Base-by-base conservation (phyloP, 2,113 vertebrate species). In the Patagioenas fasciata region DNA sequence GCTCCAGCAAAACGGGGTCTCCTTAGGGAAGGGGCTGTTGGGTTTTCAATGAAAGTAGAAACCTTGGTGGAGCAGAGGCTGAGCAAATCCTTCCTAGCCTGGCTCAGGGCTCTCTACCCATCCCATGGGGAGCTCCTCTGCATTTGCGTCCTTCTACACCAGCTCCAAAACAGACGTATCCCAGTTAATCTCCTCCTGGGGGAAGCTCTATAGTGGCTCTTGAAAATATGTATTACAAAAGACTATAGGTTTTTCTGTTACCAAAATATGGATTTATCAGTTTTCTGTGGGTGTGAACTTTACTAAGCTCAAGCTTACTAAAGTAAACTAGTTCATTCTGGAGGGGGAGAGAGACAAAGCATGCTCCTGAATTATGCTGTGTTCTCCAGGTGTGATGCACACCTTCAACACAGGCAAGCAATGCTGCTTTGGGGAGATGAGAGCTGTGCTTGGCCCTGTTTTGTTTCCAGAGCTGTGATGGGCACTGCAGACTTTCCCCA, bases 41-140 rank as follows among this genome's bases (percentile, higher is more conserved):
- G 26, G 36, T 89, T 95, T 81, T 83, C 6, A 21, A 34, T 60
- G 47, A 78, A 86, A 91, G 60, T 13, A 78, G 42, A 67, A 81
- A 64, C 29, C 32, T 83, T 40, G 69, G 36, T 81, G 47, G 25
- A 89, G 60, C 51, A 38, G 47, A 29, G 20, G 13, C 42, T 93
- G 70, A 84, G 75, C 58, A 92, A 92, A 50, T 60, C 38, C 34
- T 42, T 60, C 77, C 86, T 81, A 84, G 61, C 48, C 75, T 83
- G 57, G 13, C 56, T 75, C 47, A 16, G 24, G 19, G 34, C 13
- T 71, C 48, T 73, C 25, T 44, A 74, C 62, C 42, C 36, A 21
- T 40, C 38, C 78, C 4, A 0, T 15, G 24, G 44, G 61, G n/a
- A 53, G 8, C 25, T 61, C 15, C 38, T 79, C 70, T 53, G 51